Base-by-base conservation (phyloP, 2,797 vertebrate species). In the Hapalemur alaotrensis region DNA sequence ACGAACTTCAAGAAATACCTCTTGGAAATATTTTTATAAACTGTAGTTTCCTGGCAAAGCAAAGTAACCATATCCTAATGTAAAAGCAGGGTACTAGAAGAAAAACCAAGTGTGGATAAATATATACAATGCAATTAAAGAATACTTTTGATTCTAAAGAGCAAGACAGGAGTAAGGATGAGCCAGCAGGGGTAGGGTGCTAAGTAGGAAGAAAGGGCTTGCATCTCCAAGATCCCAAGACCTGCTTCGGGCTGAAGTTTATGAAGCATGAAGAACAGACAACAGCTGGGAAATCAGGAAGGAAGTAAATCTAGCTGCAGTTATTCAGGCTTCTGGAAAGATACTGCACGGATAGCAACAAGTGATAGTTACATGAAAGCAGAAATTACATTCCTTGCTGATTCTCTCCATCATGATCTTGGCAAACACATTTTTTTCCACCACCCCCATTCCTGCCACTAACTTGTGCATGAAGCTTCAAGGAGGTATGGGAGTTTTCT, bases 271-370 rank as follows among this genome's bases (percentile, higher is more conserved):
- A 95, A 91, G 88, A 93, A 90, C 70, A 97, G 94, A 85, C 35
- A 93, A 61, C 82, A 96, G 96, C 89, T 97, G 96, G 96, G 89
- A 67, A 89, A 80, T 91, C 35, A 72, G 69, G 89, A 89, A 96
- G 76, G 61, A 65, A 96, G 75, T 50, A 78, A 79, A 79, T 82
- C 94, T 90, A 92, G 89, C 59, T 38, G 72, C 83, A 70, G 76
- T 43, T 88, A 81, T 85, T 94, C 43, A 76, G 23, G 87, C 69
- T 97, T 81, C 87, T 20, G 25, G 61, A 94, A 92, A 78, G 63
- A 50, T 23, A 89, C n/a, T 32, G 86, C 59, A 46, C 0, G 69
- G 91, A 72, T 17, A 50, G 94, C 96, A 95, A 93, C 96, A 85
- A 95, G 93, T 89, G 94, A 93, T 38, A 54, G 76, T 73, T 57